Evolutionary conservation across 1,140 invertebrate genomes (phyloP).

Genomic region (Battus philenor): DNA sequence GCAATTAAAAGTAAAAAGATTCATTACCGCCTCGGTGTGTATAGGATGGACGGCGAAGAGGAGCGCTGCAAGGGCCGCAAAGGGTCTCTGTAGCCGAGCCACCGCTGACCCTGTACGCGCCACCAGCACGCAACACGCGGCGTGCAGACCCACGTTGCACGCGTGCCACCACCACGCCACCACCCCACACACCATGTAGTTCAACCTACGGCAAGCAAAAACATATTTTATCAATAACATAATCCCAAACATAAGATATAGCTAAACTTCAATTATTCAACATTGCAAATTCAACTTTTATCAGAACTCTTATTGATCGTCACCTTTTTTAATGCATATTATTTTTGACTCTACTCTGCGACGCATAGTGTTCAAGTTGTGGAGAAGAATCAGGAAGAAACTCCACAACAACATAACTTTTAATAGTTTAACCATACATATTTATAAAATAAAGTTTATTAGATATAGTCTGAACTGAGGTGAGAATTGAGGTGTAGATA

Average conservation of each 20-base stretch:
- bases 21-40: conserved; percentile 91
- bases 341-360: no score
- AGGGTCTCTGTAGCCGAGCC: conserved; percentile 79
- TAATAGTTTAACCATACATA: not conserved
- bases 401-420: no score
- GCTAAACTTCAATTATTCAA: no score
- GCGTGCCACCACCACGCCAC: conserved; percentile 85
- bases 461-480: no score
- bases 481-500: no score
- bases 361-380: no score
- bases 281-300: no score
- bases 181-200: conserved; percentile 82
- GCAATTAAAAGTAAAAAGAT: not conserved
- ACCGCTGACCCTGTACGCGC: conserved; percentile 81
- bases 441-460: not conserved
- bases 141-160: conserved; percentile 85
- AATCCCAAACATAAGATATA: no score
- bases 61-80: conserved; percentile 81
- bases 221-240: not conserved
- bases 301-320: no score
- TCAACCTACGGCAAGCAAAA: conserved; percentile 79
- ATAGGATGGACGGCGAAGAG: conserved; percentile 93
- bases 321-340: no score
- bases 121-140: conserved; percentile 82
- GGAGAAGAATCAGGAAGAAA: no score